These are phyloP conservation scores for Heterohyrax brucei DNA, from an alignment of 2,797 vertebrate species.

Conservation along the genomic window DNA sequence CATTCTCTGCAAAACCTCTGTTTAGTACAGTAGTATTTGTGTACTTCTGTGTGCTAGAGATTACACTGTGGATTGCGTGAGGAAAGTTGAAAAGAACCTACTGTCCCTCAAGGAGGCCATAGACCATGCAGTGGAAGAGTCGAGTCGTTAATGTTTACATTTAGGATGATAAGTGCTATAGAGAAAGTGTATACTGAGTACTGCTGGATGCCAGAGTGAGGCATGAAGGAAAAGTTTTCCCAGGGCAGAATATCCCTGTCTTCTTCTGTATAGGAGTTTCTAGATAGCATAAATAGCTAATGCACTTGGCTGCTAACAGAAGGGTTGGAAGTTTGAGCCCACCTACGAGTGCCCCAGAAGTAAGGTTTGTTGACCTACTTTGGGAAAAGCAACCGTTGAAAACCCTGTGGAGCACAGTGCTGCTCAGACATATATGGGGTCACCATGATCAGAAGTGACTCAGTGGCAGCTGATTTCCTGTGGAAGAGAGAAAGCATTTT, in stretches of 20 bases:
- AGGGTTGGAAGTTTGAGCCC: background rate
- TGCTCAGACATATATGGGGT: background rate
- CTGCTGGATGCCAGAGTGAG: background rate
- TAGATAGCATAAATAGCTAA: background rate
- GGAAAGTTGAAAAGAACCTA: conserved; percentile 14
- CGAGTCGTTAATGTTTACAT: background rate
- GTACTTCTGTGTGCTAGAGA: conserved; percentile 2
- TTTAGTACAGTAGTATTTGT: conserved; percentile 52
- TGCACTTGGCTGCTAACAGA: background rate
- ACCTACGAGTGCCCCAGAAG: background rate
- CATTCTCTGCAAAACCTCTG: conserved; percentile 25
- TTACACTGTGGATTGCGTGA: conserved; percentile 43
- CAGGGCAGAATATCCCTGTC: background rate
- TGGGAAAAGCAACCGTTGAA: background rate
- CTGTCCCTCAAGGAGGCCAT: background rate
- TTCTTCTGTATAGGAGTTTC: background rate
- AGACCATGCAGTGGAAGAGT: background rate
- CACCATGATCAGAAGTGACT: too few species aligned
- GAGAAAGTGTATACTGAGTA: background rate
- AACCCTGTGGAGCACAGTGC: background rate
- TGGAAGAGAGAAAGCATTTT: conserved; percentile 16
- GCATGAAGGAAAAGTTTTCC: background rate
- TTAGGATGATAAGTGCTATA: background rate
- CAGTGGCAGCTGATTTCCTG: background rate
- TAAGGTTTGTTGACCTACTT: background rate